Evolutionary conservation across 1,140 invertebrate species (phyloP).

Genomic region (Forficula auricularia): DNA sequence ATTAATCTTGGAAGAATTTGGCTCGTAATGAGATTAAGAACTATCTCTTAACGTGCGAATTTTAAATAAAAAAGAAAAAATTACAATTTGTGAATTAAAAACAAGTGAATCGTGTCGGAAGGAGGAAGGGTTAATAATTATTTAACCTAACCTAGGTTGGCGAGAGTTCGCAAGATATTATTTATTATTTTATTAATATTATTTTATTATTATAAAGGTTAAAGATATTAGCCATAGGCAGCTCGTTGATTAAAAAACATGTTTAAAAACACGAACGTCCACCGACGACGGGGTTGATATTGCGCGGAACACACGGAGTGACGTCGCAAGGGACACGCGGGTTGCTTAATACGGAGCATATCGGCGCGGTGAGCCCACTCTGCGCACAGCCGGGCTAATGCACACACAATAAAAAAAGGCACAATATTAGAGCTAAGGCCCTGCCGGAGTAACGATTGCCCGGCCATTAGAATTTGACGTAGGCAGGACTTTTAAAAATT

Average conservation of each 20-base stretch:
- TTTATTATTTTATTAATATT: too few species aligned
- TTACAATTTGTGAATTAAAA: too few species aligned
- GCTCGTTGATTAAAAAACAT: too few species aligned
- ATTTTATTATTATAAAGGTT: too few species aligned
- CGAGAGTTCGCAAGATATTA: not conserved
- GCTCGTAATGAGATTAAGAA: too few species aligned
- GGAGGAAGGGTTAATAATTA: not conserved
- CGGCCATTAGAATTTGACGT: not conserved
- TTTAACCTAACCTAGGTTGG: not conserved
- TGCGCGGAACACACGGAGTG: not conserved
- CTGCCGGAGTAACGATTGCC: slow-evolving; percentile 8
- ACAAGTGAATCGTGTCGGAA: not conserved
- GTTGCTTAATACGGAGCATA: slow-evolving; percentile 59
- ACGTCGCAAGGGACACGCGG: not conserved
- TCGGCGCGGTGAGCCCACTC: slow-evolving; percentile 55
- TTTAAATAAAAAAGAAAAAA: too few species aligned
- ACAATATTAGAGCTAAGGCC: slow-evolving; percentile 6
- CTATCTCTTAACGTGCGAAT: too few species aligned
- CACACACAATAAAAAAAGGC: slow-evolving; percentile 20
- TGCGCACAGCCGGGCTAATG: slow-evolving; percentile 45
- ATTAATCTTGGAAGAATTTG: too few species aligned
- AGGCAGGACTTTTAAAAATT: slow-evolving; percentile 6
- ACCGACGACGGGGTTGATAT: not conserved
- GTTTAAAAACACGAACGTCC: not conserved
- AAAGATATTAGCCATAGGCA: not conserved